These are phyloP conservation scores for Kuschelorhynchus macadamiae DNA, from an alignment of 2,888 invertebrate species.

Conservation along the genomic window DNA sequence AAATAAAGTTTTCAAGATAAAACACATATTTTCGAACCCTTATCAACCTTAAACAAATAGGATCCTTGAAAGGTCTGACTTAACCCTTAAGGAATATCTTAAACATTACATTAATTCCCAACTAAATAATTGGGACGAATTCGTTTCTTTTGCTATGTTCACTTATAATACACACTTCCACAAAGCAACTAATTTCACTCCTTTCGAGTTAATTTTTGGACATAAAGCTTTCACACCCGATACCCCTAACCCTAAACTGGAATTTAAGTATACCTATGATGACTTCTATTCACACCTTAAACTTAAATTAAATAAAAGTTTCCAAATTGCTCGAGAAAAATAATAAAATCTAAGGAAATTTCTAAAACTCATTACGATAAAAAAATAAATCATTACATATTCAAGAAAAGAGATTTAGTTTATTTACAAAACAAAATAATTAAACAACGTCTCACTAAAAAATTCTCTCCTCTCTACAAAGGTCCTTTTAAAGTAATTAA, in stretches of 20 bases:
- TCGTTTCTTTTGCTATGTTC: conserved; percentile 22
- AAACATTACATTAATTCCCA: conserved; percentile 1
- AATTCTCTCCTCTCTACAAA: not conserved
- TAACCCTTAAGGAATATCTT: conserved; percentile 10
- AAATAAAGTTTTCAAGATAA: conserved; percentile 58
- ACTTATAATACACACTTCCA: conserved; percentile 33
- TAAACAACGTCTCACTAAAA: conserved; percentile 8
- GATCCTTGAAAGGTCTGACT: conserved; percentile 51
- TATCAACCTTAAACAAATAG: conserved; percentile 59
- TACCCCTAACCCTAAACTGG: conserved; percentile 48
- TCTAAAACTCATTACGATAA: conserved; percentile 3
- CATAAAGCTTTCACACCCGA: conserved; percentile 58
- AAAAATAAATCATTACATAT: not conserved
- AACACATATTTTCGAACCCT: conserved; percentile 47
- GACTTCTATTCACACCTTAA: conserved; percentile 51
- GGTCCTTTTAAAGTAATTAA: conserved; percentile 6
- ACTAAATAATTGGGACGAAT: conserved; percentile 15
- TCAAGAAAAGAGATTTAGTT: not conserved
- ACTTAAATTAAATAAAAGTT: conserved; percentile 52
- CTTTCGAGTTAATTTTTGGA: conserved; percentile 61
- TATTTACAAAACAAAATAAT: not conserved
- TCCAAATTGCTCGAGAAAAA: conserved; percentile 49
- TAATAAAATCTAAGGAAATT: not conserved
- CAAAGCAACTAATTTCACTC: conserved; percentile 57
- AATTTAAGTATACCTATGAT: conserved; percentile 55